Conservation (phyloP, 2,888 invertebrate genomes). For the Euphydryas editha region DNA sequence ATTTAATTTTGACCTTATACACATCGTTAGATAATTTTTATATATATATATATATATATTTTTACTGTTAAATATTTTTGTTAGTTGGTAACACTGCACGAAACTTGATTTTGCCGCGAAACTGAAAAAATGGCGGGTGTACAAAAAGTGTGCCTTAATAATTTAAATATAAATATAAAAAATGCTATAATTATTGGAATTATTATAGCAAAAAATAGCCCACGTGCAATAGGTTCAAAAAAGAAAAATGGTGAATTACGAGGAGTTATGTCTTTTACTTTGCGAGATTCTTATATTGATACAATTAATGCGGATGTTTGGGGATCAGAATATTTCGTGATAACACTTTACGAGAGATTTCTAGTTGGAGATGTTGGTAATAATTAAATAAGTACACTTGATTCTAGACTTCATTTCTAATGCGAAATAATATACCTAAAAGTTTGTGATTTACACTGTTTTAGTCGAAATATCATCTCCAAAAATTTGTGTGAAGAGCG, state of each 20-base stretch:
- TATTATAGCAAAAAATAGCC: slow-evolving; percentile 86
- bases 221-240: slow-evolving; percentile 78
- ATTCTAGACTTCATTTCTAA: neutral
- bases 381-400: slow-evolving; percentile 33
- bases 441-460: slow-evolving; percentile 42
- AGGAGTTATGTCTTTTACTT: slow-evolving; percentile 90
- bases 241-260: slow-evolving; percentile 81
- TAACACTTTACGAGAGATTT: slow-evolving; percentile 85
- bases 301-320: slow-evolving; percentile 90
- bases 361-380: slow-evolving; percentile 88
- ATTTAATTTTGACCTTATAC: too few species aligned
- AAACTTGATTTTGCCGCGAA: neutral
- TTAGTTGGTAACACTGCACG: too few species aligned
- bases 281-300: slow-evolving; percentile 88
- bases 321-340: slow-evolving; percentile 86
- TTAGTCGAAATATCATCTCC: slow-evolving; percentile 88
- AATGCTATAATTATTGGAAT: slow-evolving; percentile 81
- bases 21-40: too few species aligned
- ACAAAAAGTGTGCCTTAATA: slow-evolving; percentile 68
- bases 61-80: too few species aligned
- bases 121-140: slow-evolving; percentile 69
- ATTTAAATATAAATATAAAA: slow-evolving; percentile 70
- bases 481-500: slow-evolving; percentile 83
- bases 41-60: too few species aligned
- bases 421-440: neutral